Evolutionary conservation across 92 coral and sea anemone species (phyloP).

Genomic region (Desmophyllum pertusum): DNA sequence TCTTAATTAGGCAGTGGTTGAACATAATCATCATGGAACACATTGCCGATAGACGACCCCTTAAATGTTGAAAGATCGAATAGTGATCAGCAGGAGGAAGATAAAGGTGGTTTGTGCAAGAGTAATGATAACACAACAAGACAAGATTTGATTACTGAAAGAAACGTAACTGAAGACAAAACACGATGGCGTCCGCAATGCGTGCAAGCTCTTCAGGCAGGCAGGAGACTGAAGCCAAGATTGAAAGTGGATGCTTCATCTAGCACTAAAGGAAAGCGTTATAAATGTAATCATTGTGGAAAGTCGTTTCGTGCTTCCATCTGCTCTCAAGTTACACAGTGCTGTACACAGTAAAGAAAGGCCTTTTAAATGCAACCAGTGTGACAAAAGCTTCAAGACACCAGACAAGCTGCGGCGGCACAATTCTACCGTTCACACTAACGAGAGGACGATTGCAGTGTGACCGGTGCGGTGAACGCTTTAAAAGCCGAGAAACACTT

Average conservation of each 20-base stretch:
- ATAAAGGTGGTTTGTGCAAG: not conserved
- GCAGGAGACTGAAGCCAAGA: not conserved
- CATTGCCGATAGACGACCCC: not conserved
- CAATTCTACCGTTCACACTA: not conserved
- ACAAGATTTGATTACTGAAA: too few relatives aligned
- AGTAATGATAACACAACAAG: too few relatives aligned
- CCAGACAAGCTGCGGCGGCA: constrained; percentile 10
- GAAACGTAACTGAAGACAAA: not conserved
- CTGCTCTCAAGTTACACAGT: not conserved
- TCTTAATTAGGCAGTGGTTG: too few relatives aligned
- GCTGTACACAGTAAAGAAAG: not conserved
- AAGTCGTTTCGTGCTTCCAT: not conserved
- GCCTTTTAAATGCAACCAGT: not conserved
- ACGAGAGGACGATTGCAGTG: not conserved
- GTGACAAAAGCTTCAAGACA: constrained; percentile 9
- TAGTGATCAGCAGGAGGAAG: not conserved
- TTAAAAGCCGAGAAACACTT: not conserved
- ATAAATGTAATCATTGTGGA: not conserved
- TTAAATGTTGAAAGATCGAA: not conserved
- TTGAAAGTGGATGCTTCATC: not conserved
- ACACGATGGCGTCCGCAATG: not conserved
- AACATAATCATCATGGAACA: too few relatives aligned
- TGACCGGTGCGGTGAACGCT: not conserved
- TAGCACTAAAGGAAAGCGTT: not conserved
- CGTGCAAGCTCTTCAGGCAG: not conserved